phyloP scores from a whole-genome alignment of 2,888 invertebrate species.

The Morpho deidamia region DNA sequence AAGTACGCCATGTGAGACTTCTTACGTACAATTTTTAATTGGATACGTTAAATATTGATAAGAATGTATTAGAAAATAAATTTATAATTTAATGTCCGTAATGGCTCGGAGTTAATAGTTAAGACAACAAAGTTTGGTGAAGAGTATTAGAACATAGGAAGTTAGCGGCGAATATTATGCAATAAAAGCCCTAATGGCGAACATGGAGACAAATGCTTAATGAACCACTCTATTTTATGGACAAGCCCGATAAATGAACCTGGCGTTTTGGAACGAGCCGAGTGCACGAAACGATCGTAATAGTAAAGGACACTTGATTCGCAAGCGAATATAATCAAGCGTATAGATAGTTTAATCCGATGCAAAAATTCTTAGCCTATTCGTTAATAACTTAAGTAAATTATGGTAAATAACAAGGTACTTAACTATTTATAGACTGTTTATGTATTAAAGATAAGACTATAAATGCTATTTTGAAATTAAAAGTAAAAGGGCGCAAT shows the following conservation, averaged over 20 bases:
- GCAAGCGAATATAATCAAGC: constrained; percentile 38
- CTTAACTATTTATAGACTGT: constrained; percentile 38
- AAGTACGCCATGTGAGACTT: too few relatives aligned
- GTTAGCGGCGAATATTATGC: constrained; percentile 51
- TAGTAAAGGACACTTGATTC: constrained; percentile 65
- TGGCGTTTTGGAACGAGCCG: constrained; percentile 46
- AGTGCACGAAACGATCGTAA: constrained; percentile 44
- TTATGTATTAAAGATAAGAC: constrained; percentile 32
- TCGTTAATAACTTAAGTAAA: constrained; percentile 29
- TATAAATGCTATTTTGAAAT: constrained; percentile 15
- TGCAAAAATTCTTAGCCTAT: constrained; percentile 36
- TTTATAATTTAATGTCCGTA: constrained; percentile 12
- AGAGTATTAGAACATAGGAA: constrained; percentile 37
- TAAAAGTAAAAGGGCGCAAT: constrained; percentile 1
- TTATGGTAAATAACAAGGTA: constrained; percentile 37
- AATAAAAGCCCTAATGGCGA: constrained; percentile 51
- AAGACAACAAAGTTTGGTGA: constrained; percentile 48
- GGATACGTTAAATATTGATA: constrained; percentile 4
- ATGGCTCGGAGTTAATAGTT: constrained; percentile 7
- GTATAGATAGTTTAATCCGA: constrained; percentile 51
- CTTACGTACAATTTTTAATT: neutral
- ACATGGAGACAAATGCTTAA: constrained; percentile 50
- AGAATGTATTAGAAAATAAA: constrained; percentile 15
- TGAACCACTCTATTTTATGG: constrained; percentile 66
- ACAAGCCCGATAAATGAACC: constrained; percentile 55